Evolutionary conservation across 2,888 invertebrate genomes (phyloP).

Genomic region (Drosophila setosimentum): DNA sequence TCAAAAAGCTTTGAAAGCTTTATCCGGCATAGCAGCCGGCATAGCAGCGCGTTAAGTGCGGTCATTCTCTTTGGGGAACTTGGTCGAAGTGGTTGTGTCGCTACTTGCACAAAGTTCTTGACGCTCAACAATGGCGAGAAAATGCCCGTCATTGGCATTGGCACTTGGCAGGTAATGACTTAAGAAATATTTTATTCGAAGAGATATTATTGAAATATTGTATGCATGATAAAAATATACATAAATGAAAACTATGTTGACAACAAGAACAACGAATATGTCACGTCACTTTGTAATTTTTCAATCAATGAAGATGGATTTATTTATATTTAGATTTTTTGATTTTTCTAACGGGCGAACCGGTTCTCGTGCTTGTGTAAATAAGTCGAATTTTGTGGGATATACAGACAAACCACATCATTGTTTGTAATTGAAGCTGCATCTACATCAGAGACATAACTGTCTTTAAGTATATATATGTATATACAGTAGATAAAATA

Average conservation of each 20-base stretch:
- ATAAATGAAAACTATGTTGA: not conserved
- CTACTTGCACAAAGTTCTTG: slow-evolving; percentile 66
- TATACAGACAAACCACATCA: not conserved
- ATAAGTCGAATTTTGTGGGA: slow-evolving; percentile 20
- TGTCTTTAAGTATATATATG: not conserved
- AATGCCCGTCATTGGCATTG: slow-evolving; percentile 91
- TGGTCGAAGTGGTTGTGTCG: slow-evolving; percentile 21
- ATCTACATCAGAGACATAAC: not conserved
- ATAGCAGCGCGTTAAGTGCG: not conserved
- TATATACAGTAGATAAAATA: not conserved
- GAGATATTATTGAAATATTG: not conserved
- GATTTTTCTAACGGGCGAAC: slow-evolving; percentile 18
- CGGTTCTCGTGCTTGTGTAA: slow-evolving; percentile 41
- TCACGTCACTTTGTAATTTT: not conserved
- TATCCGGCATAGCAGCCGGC: slow-evolving; percentile 14
- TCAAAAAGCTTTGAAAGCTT: slow-evolving; percentile 26
- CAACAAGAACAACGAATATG: not conserved
- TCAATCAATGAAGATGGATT: not conserved
- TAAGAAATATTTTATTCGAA: not conserved
- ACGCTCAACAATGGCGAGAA: slow-evolving; percentile 86
- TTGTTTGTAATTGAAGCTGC: slow-evolving; percentile 8
- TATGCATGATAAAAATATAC: not conserved
- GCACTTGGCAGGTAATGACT: slow-evolving; percentile 90
- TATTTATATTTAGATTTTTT: not conserved
- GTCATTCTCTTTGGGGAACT: slow-evolving; percentile 22